A percentile compares a stretch with the other conserved stretches of the same genome.
Conservation (phyloP, 2,797 vertebrate genomes). For the Tragopan temminckii region DNA sequence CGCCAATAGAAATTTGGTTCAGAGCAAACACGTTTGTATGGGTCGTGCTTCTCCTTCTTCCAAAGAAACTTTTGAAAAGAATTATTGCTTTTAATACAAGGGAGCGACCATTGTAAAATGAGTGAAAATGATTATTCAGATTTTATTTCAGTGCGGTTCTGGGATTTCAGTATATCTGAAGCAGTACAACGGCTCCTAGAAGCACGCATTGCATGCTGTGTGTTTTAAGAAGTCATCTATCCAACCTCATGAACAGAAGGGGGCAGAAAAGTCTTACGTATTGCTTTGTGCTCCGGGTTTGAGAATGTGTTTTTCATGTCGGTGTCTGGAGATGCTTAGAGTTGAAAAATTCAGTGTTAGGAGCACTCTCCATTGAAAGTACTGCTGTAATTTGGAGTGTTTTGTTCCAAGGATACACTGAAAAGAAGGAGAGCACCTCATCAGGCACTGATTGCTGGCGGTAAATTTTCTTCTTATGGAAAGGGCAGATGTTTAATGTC, state of each 20-base stretch:
- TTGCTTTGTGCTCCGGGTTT: neutral
- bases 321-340: neutral
- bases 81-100: neutral
- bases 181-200: neutral
- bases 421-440: neutral
- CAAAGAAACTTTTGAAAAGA: neutral
- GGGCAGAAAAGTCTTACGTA: slow-evolving; percentile 63
- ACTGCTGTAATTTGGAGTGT: neutral
- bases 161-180: neutral
- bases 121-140: neutral
- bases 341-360: neutral
- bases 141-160: neutral
- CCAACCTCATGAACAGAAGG: slow-evolving; percentile 63
- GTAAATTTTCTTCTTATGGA: neutral
- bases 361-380: neutral
- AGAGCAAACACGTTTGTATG: neutral
- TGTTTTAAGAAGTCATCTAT: neutral
- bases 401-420: neutral
- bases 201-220: rapidly evolving
- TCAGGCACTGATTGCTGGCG: neutral
- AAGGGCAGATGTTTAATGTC: neutral
- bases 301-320: neutral
- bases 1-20: neutral
- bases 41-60: neutral
- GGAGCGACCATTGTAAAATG: neutral